These are phyloP conservation scores for Bombyx mori DNA, from an alignment of 1,140 invertebrate species.

Conservation along the genomic window DNA sequence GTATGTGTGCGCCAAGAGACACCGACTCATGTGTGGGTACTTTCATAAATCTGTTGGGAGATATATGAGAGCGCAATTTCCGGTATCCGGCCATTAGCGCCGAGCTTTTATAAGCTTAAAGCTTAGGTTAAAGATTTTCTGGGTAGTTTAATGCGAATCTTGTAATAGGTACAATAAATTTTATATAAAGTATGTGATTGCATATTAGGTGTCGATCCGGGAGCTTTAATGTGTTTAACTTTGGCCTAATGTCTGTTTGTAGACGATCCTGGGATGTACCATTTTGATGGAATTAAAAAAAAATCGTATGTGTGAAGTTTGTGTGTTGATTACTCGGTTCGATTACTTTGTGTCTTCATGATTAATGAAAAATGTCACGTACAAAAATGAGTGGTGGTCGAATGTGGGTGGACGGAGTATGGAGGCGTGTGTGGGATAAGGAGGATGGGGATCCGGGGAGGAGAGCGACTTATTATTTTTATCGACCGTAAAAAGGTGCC, in stretches of 20 bases:
- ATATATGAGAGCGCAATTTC: slow-evolving; percentile 91
- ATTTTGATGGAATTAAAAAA: neutral
- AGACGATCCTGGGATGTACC: slow-evolving; percentile 21
- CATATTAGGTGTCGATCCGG: slow-evolving; percentile 68
- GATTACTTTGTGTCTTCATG: slow-evolving; percentile 10
- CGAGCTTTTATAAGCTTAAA: slow-evolving; percentile 74
- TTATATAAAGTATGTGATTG: slow-evolving; percentile 70
- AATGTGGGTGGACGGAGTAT: slow-evolving; percentile 26
- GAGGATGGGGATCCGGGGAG: slow-evolving; percentile 11
- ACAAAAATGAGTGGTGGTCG: slow-evolving; percentile 71
- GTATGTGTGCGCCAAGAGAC: slow-evolving; percentile 40
- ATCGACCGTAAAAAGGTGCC: slow-evolving; percentile 55
- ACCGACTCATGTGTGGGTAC: slow-evolving; percentile 72
- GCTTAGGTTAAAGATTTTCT: slow-evolving; percentile 74
- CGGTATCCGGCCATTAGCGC: slow-evolving; percentile 88
- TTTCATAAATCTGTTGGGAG: slow-evolving; percentile 89
- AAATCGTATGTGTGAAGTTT: no score
- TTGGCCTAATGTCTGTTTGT: slow-evolving; percentile 60
- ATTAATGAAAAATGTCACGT: slow-evolving; percentile 59
- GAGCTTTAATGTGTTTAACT: slow-evolving; percentile 67
- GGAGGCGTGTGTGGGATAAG: slow-evolving; percentile 14
- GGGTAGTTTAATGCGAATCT: slow-evolving; percentile 71
- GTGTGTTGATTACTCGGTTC: neutral
- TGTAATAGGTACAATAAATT: slow-evolving; percentile 71
- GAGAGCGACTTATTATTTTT: slow-evolving; percentile 45